phyloP scores from a whole-genome alignment of 92 coral and sea anemone genomes.

The Galaxea fascicularis region DNA sequence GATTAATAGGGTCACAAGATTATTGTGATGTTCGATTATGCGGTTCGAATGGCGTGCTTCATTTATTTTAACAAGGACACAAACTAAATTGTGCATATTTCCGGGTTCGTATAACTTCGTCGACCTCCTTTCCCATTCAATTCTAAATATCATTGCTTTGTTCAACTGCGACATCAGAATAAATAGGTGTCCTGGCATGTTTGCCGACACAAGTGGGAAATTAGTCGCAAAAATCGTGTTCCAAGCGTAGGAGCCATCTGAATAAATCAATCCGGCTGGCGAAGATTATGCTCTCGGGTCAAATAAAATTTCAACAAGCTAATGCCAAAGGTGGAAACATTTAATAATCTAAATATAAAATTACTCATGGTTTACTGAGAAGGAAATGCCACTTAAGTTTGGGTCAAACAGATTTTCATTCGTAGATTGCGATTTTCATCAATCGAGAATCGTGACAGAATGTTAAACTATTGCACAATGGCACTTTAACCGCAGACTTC shows the following conservation, averaged over 20 bases:
- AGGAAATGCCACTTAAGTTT: conserved; percentile 47
- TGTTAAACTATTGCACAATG: background rate
- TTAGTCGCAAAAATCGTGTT: background rate
- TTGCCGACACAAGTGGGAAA: conserved; percentile 1
- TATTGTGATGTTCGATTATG: background rate
- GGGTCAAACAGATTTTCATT: conserved; percentile 40
- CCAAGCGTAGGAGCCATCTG: background rate
- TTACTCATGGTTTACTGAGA: conserved; percentile 24
- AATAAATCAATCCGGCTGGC: background rate
- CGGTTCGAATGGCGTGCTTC: conserved; percentile 23
- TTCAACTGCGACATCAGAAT: background rate
- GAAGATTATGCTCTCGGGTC: conserved; percentile 9
- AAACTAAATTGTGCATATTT: background rate
- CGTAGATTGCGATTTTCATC: background rate
- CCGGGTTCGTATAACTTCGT: conserved; percentile 17
- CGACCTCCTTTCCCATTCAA: background rate
- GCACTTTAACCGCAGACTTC: background rate
- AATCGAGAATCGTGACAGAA: conserved; percentile 13
- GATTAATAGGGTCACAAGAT: conserved; percentile 23
- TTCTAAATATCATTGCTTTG: background rate
- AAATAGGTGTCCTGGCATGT: background rate
- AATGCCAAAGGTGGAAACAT: conserved; percentile 53
- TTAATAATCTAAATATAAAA: conserved; percentile 30
- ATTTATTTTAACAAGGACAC: conserved; percentile 1
- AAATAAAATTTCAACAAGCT: conserved; percentile 45